These are phyloP conservation scores for Pocota personata DNA, from an alignment of 2,888 invertebrate genomes.

Conservation along the genomic window DNA sequence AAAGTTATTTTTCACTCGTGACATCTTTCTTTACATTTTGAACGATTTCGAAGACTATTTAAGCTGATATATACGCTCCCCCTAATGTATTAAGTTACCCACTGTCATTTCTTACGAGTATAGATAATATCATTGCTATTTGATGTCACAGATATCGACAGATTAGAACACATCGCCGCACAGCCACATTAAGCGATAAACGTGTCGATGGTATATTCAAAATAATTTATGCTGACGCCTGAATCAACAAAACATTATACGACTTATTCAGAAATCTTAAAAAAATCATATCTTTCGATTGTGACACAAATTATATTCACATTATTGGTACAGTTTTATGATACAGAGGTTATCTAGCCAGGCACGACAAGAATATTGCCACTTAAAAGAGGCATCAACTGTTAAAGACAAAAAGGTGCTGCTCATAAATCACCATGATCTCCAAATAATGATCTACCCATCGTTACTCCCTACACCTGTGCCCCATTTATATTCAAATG, in stretches of 20 bases:
- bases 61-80: no score
- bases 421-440: conserved; percentile 1
- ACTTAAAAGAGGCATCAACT: background rate
- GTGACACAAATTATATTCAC: background rate
- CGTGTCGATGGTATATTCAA: background rate
- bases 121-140: no score
- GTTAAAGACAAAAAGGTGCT: background rate
- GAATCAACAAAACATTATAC: background rate
- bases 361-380: background rate
- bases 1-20: no score
- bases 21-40: no score
- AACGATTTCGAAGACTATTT: no score
- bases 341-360: background rate
- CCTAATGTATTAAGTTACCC: no score
- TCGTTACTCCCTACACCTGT: conserved; percentile 5
- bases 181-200: no score
- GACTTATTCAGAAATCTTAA: no score
- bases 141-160: no score
- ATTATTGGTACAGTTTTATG: background rate
- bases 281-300: no score
- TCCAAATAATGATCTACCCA: background rate
- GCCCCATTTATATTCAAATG: conserved; percentile 25
- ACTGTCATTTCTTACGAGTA: no score
- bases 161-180: no score
- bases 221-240: background rate